A percentile compares a stretch with the other conserved stretches of the same genome.
phyloP scores from a whole-genome alignment of 2,888 invertebrate species.

The Schrankia costaestrigalis region DNA sequence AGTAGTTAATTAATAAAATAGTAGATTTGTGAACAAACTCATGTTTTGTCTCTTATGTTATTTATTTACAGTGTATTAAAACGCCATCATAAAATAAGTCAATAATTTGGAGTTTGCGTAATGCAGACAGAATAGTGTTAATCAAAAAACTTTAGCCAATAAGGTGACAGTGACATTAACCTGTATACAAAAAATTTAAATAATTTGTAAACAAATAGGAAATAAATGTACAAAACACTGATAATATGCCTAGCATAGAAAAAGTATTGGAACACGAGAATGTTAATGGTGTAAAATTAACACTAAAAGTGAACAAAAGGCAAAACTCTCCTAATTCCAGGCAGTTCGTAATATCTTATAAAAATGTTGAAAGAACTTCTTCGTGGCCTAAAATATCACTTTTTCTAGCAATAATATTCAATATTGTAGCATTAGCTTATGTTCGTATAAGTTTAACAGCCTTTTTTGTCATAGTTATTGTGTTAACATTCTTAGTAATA shows the following conservation, averaged over 20 bases:
- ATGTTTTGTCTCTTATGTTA: no score
- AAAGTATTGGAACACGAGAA: conserved; percentile 52
- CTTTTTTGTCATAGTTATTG: conserved; percentile 52
- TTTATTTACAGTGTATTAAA: no score
- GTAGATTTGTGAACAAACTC: no score
- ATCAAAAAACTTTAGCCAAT: no score
- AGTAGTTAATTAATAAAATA: no score
- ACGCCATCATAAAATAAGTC: no score
- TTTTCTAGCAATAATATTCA: conserved; percentile 55
- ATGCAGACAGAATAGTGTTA: no score
- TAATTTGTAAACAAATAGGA: no score
- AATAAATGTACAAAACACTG: no score
- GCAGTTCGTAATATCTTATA: conserved; percentile 61
- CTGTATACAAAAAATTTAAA: no score
- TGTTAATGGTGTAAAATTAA: conserved; percentile 62
- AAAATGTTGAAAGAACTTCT: conserved; percentile 45
- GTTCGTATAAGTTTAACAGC: conserved; percentile 58
- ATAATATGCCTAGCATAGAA: conserved; percentile 22
- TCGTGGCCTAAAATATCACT: conserved; percentile 54
- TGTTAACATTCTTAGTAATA: conserved; percentile 55
- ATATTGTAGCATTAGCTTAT: conserved; percentile 54
- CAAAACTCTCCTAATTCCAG: conserved; percentile 53
- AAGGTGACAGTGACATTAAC: no score
- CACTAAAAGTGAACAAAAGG: conserved; percentile 46
- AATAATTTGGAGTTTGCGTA: no score